Base-by-base conservation (phyloP, 1,140 invertebrate genomes). In the Stenopsyche tienmushanensis region DNA sequence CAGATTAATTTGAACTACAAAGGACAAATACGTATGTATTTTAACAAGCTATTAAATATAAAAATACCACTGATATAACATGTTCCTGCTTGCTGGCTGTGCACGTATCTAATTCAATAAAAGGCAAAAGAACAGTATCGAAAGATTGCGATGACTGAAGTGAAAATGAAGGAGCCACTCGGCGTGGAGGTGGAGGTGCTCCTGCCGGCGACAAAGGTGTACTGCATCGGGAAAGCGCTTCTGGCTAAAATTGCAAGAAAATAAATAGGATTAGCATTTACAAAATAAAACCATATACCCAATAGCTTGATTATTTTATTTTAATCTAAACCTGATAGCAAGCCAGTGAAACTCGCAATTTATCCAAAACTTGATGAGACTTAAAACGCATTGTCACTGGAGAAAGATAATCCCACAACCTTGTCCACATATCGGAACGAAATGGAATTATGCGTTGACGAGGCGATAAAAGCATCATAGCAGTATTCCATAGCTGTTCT, bases 11-110 rank as follows among this genome's bases (percentile, higher is more conserved):
- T n/a, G n/a, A n/a, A n/a, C n/a, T n/a, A n/a, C n/a, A n/a, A n/a
- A n/a, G n/a, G n/a, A n/a, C n/a, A n/a, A n/a, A n/a, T n/a, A n/a
- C n/a, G n/a, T n/a, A n/a, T n/a, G n/a, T n/a, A n/a, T n/a, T n/a
- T n/a, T n/a, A n/a, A n/a, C n/a, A n/a, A n/a, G n/a, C n/a, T n/a
- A n/a, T n/a, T n/a, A n/a, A n/a, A n/a, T n/a, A 53, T 5, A 53
- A 42, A 42, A 42, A 42, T 70, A 89, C 88, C 73, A 92, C 91
- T 1, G 90, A 91, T 2, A 92, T 89, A 29, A 93, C 85, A 75
- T 94, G 90, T 71, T 94, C 91, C 73, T 93, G 90, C 71, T 91
- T 90, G 66, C 89, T 92, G 9, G 91, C 91, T 2, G 91, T 92
- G 71, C 90, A 92, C 23, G 86, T 90, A 76, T 94, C 91, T n/a